Evolutionary conservation across 2,888 invertebrate genomes (phyloP), one percentile per base, ranked within the genome.

Genomic region (Athalia rosae): DNA sequence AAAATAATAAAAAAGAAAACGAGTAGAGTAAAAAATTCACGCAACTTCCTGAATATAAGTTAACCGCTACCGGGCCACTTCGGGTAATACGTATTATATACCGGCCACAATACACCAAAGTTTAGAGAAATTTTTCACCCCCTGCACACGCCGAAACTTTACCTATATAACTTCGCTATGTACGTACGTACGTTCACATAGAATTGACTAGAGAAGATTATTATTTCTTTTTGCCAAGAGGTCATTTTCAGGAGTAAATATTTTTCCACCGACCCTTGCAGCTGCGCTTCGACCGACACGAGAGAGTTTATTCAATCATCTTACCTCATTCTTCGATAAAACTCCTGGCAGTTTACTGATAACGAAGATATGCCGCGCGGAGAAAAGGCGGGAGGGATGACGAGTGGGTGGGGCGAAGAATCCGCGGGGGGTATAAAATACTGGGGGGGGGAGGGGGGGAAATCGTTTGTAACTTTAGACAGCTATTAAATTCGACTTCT

Each of bases 401-500:
- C 28, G 28, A 28, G 28, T 28, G 28, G 28, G 28, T 2, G 28
- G 28, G 28, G 28, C 28, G 28, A 28, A 28, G 28, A 28, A 28
- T 28, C 28, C 28, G 28, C 28, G 28, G 28, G 28, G 28, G 28
- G 28, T 28, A 28, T 28, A 2, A 28, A 28, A 28, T 28, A 28
- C 28, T n/a, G n/a, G n/a, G n/a, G n/a, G 43, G 58, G 58, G 67
- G 50, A 45, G 58, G 58, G 56, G 13, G 74, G 28, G 61, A 50
- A 62, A 74, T 50, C 74, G 74, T 74, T 74, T 77, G 79, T 80
- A 85, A 86, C 84, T 86, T 86, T 85, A 83, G 84, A 85, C 84
- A 83, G 84, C 84, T 84, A 84, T 85, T 86, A 86, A 84, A 84
- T 84, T 83, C 82, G 83, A 85, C 86, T 84, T 84, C 82, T 83